Conservation (phyloP, 2,113 vertebrate species). For the Phasianus colchicus region DNA sequence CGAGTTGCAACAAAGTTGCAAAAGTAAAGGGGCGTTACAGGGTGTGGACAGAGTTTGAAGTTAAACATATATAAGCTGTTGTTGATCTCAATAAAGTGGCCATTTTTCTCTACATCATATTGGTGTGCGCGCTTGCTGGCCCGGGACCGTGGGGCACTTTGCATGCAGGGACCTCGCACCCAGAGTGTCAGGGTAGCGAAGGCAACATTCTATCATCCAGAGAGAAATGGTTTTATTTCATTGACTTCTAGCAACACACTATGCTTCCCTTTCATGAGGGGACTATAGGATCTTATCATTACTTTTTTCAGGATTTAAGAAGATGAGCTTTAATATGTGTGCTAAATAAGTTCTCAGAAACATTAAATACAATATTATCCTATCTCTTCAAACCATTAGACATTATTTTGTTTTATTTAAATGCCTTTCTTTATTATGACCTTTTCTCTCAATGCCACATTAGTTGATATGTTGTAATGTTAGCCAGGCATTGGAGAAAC, state of each 20-base stretch:
- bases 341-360: background rate
- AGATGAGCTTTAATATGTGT: background rate
- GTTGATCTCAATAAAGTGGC: no score
- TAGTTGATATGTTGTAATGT: background rate
- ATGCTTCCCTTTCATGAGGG: constrained; percentile 27
- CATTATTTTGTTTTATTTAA: background rate
- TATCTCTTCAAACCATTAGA: background rate
- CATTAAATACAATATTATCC: background rate
- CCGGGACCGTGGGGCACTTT: no score
- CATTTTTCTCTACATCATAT: no score
- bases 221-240: constrained; percentile 9
- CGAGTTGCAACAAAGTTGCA: no score
- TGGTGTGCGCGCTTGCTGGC: no score
- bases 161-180: no score
- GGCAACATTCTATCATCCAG: background rate
- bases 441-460: background rate
- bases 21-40: no score
- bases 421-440: background rate
- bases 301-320: background rate
- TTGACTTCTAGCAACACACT: background rate
- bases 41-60: no score
- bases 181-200: no score
- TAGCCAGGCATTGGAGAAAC: background rate
- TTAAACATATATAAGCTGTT: no score
- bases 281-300: background rate